Percentiles rank a stretch among this genome's conserved stretches.
These are phyloP conservation scores for Holothuria leucospilota DNA, from an alignment of 53 echinoderm and acorn worm genomes.

Conservation along the genomic window DNA sequence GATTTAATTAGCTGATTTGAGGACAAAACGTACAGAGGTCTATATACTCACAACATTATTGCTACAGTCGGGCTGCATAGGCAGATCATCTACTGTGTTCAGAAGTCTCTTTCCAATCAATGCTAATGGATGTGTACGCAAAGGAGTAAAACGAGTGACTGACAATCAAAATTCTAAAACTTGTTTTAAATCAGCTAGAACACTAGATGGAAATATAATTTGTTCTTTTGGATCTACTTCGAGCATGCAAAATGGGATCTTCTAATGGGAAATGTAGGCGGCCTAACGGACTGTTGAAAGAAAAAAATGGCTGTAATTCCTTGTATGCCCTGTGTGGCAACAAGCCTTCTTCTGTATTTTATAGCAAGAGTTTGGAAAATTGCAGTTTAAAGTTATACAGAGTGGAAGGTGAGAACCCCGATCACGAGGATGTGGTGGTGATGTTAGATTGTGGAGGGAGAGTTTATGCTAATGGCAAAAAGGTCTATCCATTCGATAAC, in stretches of 20 bases:
- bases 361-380: constrained; percentile 90
- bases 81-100: no score
- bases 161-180: no score
- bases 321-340: constrained; percentile 76
- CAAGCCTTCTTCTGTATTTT: constrained; percentile 91
- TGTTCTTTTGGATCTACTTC: background rate
- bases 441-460: constrained; percentile 93
- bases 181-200: background rate
- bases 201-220: background rate
- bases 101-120: no score
- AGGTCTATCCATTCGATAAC: constrained; percentile 90
- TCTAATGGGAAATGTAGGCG: constrained; percentile 66
- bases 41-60: no score
- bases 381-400: constrained; percentile 95
- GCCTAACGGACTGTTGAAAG: constrained; percentile 58
- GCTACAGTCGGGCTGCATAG: no score
- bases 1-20: no score
- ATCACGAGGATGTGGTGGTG: constrained; percentile 87
- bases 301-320: constrained; percentile 54
- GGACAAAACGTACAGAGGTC: no score
- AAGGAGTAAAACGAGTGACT: no score
- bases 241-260: constrained; percentile 52
- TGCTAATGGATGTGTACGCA: no score
- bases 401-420: constrained; percentile 61
- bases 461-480: constrained; percentile 93